Conservation (phyloP, 2,797 vertebrate genomes). For the Anguilla obscura region DNA sequence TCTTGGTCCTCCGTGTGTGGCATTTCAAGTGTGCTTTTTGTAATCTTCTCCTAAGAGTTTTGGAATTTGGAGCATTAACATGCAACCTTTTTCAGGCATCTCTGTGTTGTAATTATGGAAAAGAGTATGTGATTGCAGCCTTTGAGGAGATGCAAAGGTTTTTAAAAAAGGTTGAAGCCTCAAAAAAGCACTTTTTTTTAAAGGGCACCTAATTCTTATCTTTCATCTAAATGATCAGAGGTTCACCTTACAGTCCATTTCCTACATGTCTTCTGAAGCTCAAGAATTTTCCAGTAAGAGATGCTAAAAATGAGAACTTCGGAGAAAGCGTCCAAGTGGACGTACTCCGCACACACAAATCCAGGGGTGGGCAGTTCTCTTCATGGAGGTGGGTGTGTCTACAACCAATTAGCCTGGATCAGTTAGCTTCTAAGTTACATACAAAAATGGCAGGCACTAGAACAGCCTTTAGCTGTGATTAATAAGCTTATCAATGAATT, state of each 20-base stretch:
- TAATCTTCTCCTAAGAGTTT: background rate
- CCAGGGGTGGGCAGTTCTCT: background rate
- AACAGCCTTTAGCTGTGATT: background rate
- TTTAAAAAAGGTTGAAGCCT: background rate
- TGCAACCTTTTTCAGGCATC: background rate
- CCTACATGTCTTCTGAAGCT: background rate
- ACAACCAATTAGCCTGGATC: background rate
- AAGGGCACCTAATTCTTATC: background rate
- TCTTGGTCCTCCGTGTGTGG: background rate
- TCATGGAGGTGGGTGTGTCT: background rate
- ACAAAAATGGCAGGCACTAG: background rate
- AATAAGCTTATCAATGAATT: background rate
- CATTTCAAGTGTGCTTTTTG: slow-evolving; percentile 15
- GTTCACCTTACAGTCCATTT: background rate
- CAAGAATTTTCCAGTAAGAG: background rate
- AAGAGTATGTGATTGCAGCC: background rate
- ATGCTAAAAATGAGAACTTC: background rate
- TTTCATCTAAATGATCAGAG: slow-evolving; percentile 13
- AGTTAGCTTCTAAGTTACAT: background rate
- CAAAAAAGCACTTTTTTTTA: background rate
- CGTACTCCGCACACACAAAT: background rate
- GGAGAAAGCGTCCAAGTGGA: background rate
- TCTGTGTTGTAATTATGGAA: background rate
- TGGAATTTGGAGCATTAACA: background rate
- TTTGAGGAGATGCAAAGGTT: background rate